Evolutionary conservation across 2,113 vertebrate species (phyloP).

Genomic region (Lonchura striata): DNA sequence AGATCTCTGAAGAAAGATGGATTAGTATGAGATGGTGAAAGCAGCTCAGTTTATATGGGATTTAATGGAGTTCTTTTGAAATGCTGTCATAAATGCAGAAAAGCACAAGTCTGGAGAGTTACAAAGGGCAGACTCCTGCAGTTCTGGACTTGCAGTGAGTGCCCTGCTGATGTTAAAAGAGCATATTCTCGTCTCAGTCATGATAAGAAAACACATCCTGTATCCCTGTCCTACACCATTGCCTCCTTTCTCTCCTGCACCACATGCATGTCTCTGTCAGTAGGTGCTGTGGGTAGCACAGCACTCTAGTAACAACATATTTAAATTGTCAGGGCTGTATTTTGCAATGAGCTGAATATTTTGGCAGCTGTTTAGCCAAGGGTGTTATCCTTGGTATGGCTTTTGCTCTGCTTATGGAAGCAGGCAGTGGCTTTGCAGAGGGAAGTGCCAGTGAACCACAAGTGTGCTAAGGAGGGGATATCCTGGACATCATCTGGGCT

Average conservation of each 20-base stretch:
- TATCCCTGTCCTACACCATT: background rate
- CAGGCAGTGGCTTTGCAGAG: background rate
- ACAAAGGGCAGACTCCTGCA: background rate
- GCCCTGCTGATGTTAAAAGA: background rate
- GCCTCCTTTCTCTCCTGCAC: background rate
- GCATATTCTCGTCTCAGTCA: background rate
- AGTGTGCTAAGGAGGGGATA: background rate
- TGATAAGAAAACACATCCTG: background rate
- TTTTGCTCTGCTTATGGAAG: background rate
- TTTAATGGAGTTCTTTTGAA: background rate
- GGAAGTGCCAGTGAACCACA: background rate
- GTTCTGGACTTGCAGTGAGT: background rate
- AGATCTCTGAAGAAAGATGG: background rate
- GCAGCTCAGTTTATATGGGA: accelerated
- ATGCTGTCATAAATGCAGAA: background rate
- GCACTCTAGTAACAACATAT: background rate
- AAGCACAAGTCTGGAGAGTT: background rate
- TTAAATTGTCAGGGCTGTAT: background rate
- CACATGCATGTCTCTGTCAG: accelerated
- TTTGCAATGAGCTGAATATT: background rate
- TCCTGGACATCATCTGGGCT: background rate
- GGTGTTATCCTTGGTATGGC: background rate
- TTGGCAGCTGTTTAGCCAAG: background rate
- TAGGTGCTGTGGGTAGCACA: background rate
- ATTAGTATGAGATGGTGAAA: background rate